phyloP scores from a whole-genome alignment of 2,888 invertebrate species.

The Polymixis flavicincta region DNA sequence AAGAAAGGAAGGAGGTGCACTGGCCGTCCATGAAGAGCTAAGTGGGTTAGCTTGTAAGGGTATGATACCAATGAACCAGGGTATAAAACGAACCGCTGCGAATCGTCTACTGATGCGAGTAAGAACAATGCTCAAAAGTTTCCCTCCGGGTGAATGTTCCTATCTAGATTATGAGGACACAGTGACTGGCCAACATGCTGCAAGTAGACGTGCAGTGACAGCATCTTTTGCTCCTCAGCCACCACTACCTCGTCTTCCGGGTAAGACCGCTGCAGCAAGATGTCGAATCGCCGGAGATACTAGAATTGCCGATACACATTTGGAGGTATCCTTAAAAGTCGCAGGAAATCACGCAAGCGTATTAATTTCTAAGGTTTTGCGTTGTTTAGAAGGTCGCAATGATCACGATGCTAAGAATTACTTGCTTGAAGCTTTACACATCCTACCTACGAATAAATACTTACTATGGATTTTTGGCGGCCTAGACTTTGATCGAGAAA shows the following conservation, averaged over 20 bases:
- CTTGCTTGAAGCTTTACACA: slow-evolving; percentile 76
- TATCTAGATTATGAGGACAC: slow-evolving; percentile 82
- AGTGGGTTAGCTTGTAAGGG: slow-evolving; percentile 80
- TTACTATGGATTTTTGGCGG: slow-evolving; percentile 84
- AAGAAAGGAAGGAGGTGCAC: slow-evolving; percentile 82
- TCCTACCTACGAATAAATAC: slow-evolving; percentile 79
- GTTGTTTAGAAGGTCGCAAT: slow-evolving; percentile 79
- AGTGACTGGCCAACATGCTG: slow-evolving; percentile 83
- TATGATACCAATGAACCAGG: slow-evolving; percentile 81
- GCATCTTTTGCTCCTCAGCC: slow-evolving; percentile 85
- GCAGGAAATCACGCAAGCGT: slow-evolving; percentile 75
- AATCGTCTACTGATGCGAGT: slow-evolving; percentile 82
- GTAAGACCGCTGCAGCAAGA: slow-evolving; percentile 76
- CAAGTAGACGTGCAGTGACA: slow-evolving; percentile 83
- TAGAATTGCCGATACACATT: slow-evolving; percentile 75
- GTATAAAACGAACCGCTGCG: slow-evolving; percentile 85
- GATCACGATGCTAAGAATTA: slow-evolving; percentile 76
- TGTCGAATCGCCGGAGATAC: slow-evolving; percentile 79
- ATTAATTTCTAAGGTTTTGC: slow-evolving; percentile 79
- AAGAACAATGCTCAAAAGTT: slow-evolving; percentile 83
- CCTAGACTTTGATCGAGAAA: slow-evolving; percentile 78
- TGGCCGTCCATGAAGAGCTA: slow-evolving; percentile 85
- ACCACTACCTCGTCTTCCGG: slow-evolving; percentile 70
- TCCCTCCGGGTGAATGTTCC: slow-evolving; percentile 79
- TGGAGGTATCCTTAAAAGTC: slow-evolving; percentile 73